Percentiles rank a stretch among this genome's conserved stretches.
Evolutionary conservation across 1,140 invertebrate genomes (phyloP).

Genomic region (honey bee (Apis mellifera)): Amel_HAv3.1 CM009944.2:5198001-5198500

Average conservation of each 20-base stretch:
- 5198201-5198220: neutral
- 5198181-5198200: too few species aligned
- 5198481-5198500: neutral
- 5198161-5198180: neutral
- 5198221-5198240: neutral
- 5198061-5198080: neutral
- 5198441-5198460: neutral
- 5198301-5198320: constrained; percentile 45
- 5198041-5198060: neutral
- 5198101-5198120: neutral
- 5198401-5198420: too few species aligned
- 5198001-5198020: neutral
- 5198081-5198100: neutral
- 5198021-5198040: too few species aligned
- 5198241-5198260: neutral
- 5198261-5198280: neutral
- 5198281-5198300: constrained; percentile 34
- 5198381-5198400: neutral
- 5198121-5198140: neutral
- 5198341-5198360: neutral
- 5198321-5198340: constrained; percentile 46
- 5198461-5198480: constrained; percentile 6
- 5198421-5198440: neutral
- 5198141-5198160: neutral
- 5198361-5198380: neutral